These are phyloP conservation scores for Osmoderma eremita DNA, from an alignment of 2,888 invertebrate species.

Conservation along the genomic window DNA sequence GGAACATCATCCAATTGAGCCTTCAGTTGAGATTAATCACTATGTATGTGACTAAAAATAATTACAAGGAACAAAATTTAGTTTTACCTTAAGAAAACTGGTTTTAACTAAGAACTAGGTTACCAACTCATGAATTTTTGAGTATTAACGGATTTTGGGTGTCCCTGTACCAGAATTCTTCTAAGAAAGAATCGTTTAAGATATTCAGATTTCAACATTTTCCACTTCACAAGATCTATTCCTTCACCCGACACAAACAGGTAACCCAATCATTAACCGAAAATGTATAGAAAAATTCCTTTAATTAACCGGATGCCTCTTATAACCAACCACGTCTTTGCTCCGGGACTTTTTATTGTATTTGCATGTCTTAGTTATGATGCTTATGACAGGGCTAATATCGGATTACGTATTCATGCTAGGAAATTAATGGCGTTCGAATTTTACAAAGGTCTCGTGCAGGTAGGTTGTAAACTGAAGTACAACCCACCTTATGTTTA, in stretches of 20 bases:
- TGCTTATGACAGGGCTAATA: conserved; percentile 26
- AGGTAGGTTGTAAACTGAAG: conserved; percentile 20
- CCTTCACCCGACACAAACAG: neutral
- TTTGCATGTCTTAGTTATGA: conserved; percentile 13
- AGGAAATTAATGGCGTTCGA: conserved; percentile 27
- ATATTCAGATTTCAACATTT: too few relatives aligned
- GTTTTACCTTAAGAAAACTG: too few relatives aligned
- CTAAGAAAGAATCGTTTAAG: too few relatives aligned
- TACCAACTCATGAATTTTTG: too few relatives aligned
- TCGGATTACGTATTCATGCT: conserved; percentile 22
- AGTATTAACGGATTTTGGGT: too few relatives aligned
- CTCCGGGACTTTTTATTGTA: neutral
- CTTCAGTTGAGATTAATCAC: too few relatives aligned
- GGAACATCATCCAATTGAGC: too few relatives aligned
- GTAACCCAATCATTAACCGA: conserved; percentile 11
- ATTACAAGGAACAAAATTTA: too few relatives aligned
- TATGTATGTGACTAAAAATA: too few relatives aligned
- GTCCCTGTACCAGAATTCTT: too few relatives aligned
- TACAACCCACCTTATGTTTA: conserved; percentile 26
- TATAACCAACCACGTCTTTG: neutral
- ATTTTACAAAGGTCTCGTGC: conserved; percentile 31
- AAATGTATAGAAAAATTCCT: conserved; percentile 15
- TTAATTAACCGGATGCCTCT: conserved; percentile 22
- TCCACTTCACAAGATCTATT: neutral
- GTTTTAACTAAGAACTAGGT: too few relatives aligned